phyloP scores from a whole-genome alignment of 2,113 vertebrate genomes.

The Butastur rufipennis region DNA sequence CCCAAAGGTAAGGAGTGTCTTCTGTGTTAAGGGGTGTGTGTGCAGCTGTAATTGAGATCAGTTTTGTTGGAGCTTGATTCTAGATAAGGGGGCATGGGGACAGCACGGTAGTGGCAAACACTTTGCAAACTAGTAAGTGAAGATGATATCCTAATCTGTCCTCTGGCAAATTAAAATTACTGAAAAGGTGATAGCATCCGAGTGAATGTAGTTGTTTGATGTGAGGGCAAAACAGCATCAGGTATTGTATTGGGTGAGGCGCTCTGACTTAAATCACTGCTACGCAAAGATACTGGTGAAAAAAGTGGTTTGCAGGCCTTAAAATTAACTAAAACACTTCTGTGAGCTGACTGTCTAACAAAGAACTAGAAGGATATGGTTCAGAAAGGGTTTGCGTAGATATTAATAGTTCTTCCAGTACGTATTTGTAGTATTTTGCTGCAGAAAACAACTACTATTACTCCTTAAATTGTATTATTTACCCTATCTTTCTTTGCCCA shows the following conservation, averaged over 20 bases:
- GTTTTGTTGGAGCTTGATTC: neutral
- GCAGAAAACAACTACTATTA: neutral
- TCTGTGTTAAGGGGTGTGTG: neutral
- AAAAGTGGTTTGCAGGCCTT: neutral
- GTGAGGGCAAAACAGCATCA: neutral
- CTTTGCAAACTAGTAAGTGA: neutral
- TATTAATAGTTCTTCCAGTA: neutral
- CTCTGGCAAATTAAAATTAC: neutral
- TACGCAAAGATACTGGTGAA: neutral
- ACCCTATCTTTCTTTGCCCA: neutral
- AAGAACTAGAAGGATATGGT: neutral
- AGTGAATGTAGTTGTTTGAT: neutral
- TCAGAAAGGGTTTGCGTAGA: neutral
- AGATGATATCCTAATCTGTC: neutral
- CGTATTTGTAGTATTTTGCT: neutral
- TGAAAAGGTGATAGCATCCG: neutral
- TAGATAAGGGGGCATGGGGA: neutral
- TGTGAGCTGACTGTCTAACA: neutral
- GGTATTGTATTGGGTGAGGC: neutral
- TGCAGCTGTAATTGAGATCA: neutral
- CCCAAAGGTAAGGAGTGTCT: neutral
- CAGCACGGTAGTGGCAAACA: neutral
- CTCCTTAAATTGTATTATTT: neutral
- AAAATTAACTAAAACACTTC: neutral
- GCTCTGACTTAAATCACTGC: neutral